Base-by-base conservation (phyloP, 2,113 vertebrate genomes). In the Brachyhypopomus occidentalis region DNA sequence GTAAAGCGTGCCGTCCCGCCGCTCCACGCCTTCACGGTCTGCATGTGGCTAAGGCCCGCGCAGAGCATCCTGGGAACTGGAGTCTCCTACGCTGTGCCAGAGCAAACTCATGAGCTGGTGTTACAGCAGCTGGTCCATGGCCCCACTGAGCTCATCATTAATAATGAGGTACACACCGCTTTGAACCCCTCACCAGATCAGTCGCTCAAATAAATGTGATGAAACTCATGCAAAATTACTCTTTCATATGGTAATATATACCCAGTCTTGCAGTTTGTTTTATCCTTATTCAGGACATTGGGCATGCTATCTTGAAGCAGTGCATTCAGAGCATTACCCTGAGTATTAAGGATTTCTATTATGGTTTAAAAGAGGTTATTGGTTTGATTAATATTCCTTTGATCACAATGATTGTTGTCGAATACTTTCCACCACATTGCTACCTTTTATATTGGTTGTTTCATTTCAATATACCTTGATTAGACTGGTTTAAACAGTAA, bases 91-190 rank as follows among this genome's bases (percentile, higher is more conserved):
- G 97, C 97, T 0, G 96, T 97, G 19, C 87, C 93, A 0, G 95
- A 93, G 19, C 96, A 99, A 74, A 91, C 95, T 34, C 98, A 99
- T 0, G 97, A 99, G 86, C 92, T 99, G 0, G 96, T 97, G 88
- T 91, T 99, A 64, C 89, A 98, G 83, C 96, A 98, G 86, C 94
- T 96, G 11, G 95, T 96, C 45, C 92, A 91, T 0, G 94, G 95
- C 3, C 95, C 97, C 2, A 87, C 95, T 78, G 97, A 99, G 89
- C 93, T 99, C 88, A 95, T 99, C 79, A 91, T 99, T 89, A 97
- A 98, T 1, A 95, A 98, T 88, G 98, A 99, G 96, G 98, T 97
- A 83, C 67, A 88, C 1, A 55, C 14, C 17, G 20, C 41, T n/a
- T 20, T 36, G 58, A 12, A 52, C 41, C 41, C 41, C 5, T 41